Base-by-base conservation (phyloP, 2,113 vertebrate genomes). In the Columba livia region DNA sequence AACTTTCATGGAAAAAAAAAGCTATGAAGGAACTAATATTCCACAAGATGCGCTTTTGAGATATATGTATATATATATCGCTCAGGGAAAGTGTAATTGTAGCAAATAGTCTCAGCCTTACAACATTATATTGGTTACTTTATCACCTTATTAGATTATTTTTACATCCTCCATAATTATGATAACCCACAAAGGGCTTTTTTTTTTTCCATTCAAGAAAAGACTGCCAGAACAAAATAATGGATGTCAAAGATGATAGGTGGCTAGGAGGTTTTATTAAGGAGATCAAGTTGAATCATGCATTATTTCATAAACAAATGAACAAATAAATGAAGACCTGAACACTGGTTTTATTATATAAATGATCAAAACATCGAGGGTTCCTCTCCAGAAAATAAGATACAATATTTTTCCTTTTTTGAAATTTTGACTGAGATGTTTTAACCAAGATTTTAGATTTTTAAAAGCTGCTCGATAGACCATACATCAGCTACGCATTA, bases 331-430 rank as follows among this genome's bases (percentile, higher is more conserved):
- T 58, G 8, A 62, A 89, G 26, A 77, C 19, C 19, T 90, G 54
- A 91, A 72, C 28, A 15, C 0, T 31, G n/a, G 3, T 20, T 89
- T 84, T 73, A 66, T 47, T 40, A 58, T 5, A 71, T 8, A 28
- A 50, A 84, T 34, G 18, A 64, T 26, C 7, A 79, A 88, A 12
- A 66, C 25, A 66, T 4, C 19, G 38, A 83, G 9, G 9, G 15
- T 3, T 84, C 34, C 28, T 54, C 16, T 58, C 32, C 38, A 62
- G 10, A 44, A 78, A 79, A 23, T 12, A 71, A 38, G 8, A 32
- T 0, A n/a, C 0, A 36, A 12, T 21, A 3, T 7, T 42, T 34
- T 36, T 53, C 5, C 3, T 69, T 38, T 85, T 51, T 26, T 56
- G 2, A 85, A 67, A 57, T 48, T 90, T 32, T 61, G 8, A 75